Base-by-base conservation (phyloP, 53 echinoderm and acorn worm genomes). In the Echinarachnius parma region DNA sequence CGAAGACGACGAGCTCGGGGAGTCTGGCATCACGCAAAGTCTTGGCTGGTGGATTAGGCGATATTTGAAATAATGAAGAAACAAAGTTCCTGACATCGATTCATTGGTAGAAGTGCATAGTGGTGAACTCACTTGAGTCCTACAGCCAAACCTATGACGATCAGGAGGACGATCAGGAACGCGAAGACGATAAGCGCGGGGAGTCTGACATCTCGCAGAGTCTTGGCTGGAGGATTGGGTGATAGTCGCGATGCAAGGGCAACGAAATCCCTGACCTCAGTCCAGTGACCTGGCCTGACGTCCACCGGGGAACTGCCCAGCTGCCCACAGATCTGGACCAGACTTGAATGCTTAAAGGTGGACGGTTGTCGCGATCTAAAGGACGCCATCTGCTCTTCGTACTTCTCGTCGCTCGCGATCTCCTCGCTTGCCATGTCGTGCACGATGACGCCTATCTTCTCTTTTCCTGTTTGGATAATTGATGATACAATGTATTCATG, bases 291-390 rank as follows among this genome's bases (percentile, higher is more conserved):
- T 15, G 33, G 50, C 10, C 53, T 48, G 2, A 69, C 10, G 29
- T 49, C 35, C 1, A 29, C 35, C 1, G 69, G 69, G 31, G 32
- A 33, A 15, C 16, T 29, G 8, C 31, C 52, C 32, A 69, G 22
- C 16, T 69, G 50, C 24, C 69, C 69, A 37, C 69, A 29, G 53
- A 69, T 69, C 14, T 50, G 34, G 21, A 69, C 69, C 50, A 52
- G 29, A 3, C 50, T 4, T 4, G 69, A 32, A 32, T 69, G 49
- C 34, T 69, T 31, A 16, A 69, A 69, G 23, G 69, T 69, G 21
- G 69, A 33, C 1, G 50, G 69, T 20, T 69, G 69, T 31, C 48
- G 52, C 48, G 14, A 53, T 50, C 69, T 33, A 23, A 69, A 69
- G 0, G 69, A 32, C 13, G 48, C 25, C 69, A 69, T 69, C 24